Evolutionary conservation across 2,113 vertebrate species (phyloP).

Genomic region (Donacobius atricapilla): DNA sequence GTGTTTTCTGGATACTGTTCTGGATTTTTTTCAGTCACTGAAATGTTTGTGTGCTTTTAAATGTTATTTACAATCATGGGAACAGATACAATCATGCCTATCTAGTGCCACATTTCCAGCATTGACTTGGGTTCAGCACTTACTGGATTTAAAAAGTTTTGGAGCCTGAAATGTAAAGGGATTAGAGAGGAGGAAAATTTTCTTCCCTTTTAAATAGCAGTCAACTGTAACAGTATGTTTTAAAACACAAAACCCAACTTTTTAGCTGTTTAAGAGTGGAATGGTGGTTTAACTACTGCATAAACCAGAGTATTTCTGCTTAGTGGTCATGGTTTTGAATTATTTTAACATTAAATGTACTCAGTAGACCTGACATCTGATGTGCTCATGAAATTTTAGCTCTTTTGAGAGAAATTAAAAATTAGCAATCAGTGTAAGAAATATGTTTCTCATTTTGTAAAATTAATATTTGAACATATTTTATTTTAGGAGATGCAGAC

Average conservation of each 20-base stretch:
- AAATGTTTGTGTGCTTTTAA: background rate
- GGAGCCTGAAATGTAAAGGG: background rate
- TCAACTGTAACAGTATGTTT: background rate
- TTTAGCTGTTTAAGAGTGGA: background rate
- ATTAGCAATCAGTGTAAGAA: slow-evolving; percentile 69
- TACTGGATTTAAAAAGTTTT: background rate
- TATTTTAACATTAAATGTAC: background rate
- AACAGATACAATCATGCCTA: background rate
- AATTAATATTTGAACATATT: slow-evolving; percentile 93
- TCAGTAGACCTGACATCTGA: slow-evolving; percentile 31
- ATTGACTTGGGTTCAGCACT: background rate
- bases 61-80: background rate
- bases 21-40: background rate
- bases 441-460: slow-evolving; percentile 71
- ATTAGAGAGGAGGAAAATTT: background rate
- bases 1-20: background rate
- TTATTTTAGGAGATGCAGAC: slow-evolving; percentile 96
- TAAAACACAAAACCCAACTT: background rate
- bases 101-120: background rate
- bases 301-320: background rate
- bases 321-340: background rate
- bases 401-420: slow-evolving; percentile 58
- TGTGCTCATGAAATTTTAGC: slow-evolving; percentile 38
- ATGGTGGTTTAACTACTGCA: background rate
- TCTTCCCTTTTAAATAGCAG: background rate